A percentile compares a stretch with the other conserved stretches of the same genome.
Conservation (phyloP, 2,797 vertebrate genomes). For the Gobionotothen gibberifrons region DNA sequence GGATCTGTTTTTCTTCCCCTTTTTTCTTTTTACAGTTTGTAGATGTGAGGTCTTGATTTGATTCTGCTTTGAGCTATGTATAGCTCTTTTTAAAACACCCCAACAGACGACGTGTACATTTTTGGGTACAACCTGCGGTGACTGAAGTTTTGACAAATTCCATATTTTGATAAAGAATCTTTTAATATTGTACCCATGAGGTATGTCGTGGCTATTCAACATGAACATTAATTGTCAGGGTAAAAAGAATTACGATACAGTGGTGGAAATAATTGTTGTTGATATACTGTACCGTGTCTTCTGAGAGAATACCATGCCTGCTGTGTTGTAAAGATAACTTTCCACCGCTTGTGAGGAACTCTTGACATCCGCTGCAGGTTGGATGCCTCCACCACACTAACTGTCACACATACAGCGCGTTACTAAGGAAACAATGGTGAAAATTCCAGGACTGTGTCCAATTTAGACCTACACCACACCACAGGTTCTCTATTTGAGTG, state of each 20-base stretch:
- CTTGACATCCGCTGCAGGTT: constrained; percentile 57
- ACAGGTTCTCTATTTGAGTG: constrained; percentile 71
- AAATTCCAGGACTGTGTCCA: constrained; percentile 69
- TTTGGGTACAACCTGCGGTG: constrained; percentile 48
- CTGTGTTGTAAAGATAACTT: constrained; percentile 61
- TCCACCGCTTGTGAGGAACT: constrained; percentile 51
- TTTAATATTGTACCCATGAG: constrained; percentile 47
- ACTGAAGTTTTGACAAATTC: constrained; percentile 57
- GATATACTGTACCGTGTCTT: constrained; percentile 30
- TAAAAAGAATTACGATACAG: constrained; percentile 19
- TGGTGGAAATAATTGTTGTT: constrained; percentile 23
- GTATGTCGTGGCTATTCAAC: constrained; percentile 17
- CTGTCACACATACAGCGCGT: constrained; percentile 58
- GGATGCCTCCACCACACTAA: constrained; percentile 46
- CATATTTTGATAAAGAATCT: constrained; percentile 34
- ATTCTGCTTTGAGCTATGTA: constrained; percentile 77
- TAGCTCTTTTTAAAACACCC: constrained; percentile 68
- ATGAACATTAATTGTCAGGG: constrained; percentile 23
- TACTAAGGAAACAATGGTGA: constrained; percentile 55
- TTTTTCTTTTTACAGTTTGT: constrained; percentile 48
- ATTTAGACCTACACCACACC: constrained; percentile 72
- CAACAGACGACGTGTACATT: constrained; percentile 57
- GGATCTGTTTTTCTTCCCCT: constrained; percentile 37
- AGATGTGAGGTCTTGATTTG: constrained; percentile 76
- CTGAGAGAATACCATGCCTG: constrained; percentile 24